A percentile compares a stretch with the other conserved stretches of the same genome.
Evolutionary conservation across 2,113 vertebrate species (phyloP).

Genomic region (Albula glossodonta): DNA sequence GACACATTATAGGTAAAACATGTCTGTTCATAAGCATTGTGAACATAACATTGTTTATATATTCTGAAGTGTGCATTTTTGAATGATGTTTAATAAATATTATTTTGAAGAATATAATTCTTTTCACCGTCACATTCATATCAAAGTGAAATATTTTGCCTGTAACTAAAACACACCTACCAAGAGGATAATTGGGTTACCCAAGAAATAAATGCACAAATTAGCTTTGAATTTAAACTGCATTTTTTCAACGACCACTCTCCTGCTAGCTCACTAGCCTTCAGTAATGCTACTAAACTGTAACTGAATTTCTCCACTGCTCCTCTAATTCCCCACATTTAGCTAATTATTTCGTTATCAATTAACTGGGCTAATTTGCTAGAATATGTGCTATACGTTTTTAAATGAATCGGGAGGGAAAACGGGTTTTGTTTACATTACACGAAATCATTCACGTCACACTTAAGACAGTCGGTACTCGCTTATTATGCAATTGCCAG

Average conservation of each 20-base stretch:
- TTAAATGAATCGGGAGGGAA: not conserved
- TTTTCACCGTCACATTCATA: no score
- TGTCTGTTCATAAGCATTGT: not conserved
- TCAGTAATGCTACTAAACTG: not conserved
- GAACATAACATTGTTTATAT: not conserved
- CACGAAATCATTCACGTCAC: conserved; percentile 9
- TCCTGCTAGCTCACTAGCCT: not conserved
- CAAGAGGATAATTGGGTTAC: no score
- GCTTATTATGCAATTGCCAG: not conserved
- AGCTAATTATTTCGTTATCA: not conserved
- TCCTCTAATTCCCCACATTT: not conserved
- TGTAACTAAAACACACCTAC: not conserved
- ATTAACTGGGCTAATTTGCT: not conserved
- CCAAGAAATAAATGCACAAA: not conserved
- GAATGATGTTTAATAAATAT: no score
- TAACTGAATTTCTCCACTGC: not conserved
- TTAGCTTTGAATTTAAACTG: not conserved
- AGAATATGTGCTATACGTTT: not conserved
- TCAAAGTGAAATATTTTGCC: no score
- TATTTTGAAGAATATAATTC: no score
- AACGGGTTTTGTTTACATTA: not conserved
- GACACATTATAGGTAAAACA: no score
- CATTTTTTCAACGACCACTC: not conserved
- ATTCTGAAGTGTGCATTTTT: no score
- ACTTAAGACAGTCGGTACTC: not conserved